A percentile compares a stretch with the other conserved stretches of the same genome.
Evolutionary conservation across 1,140 invertebrate genomes (phyloP).

Genomic region (Trissolcus basalis): DNA sequence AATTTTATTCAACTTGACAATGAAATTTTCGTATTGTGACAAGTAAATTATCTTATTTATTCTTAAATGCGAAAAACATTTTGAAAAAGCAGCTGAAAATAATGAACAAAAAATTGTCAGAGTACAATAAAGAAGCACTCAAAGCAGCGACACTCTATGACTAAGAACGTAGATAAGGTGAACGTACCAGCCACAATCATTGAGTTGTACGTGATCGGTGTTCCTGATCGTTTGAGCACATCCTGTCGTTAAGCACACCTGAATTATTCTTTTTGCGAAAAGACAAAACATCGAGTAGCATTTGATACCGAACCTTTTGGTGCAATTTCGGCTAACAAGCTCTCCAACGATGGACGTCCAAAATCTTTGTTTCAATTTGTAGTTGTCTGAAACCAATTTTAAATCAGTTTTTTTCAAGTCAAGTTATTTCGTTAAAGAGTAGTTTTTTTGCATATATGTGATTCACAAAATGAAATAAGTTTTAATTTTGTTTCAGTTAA

Average conservation of each 20-base stretch:
- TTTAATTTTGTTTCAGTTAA: too few species aligned
- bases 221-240: slow-evolving; percentile 27
- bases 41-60: too few species aligned
- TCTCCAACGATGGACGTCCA: too few species aligned
- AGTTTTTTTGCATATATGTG: too few species aligned
- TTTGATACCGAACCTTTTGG: slow-evolving; percentile 12
- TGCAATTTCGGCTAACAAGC: too few species aligned
- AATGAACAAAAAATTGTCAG: neutral
- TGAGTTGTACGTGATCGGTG: slow-evolving; percentile 48
- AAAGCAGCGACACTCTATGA: slow-evolving; percentile 15
- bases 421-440: too few species aligned
- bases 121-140: neutral
- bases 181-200: slow-evolving; percentile 41
- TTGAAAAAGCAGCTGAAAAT: neutral
- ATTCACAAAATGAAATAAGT: too few species aligned
- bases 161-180: slow-evolving; percentile 38
- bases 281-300: slow-evolving; percentile 34
- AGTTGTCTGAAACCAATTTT: too few species aligned
- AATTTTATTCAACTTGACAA: too few species aligned
- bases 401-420: too few species aligned
- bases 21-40: too few species aligned
- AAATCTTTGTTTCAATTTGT: too few species aligned
- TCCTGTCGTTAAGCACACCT: slow-evolving; percentile 40
- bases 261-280: slow-evolving; percentile 47
- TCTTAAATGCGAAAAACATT: neutral